Evolutionary conservation across 2,888 invertebrate species (phyloP).

Genomic region (Hanleya hanleyi): DNA sequence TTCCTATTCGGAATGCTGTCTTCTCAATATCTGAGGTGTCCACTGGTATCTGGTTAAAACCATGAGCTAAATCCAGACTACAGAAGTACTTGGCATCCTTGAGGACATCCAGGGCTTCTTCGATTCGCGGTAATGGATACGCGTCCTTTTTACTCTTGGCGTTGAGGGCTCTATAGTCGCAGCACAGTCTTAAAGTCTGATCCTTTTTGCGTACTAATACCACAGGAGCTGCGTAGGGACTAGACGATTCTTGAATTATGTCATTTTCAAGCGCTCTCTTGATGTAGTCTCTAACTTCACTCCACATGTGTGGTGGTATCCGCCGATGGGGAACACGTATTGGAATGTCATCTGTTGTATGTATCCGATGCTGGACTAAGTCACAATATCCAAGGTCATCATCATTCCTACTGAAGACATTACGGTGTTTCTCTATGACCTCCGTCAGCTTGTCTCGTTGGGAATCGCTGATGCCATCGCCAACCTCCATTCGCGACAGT

Average conservation of each 20-base stretch:
- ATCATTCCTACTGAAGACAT: slow-evolving; percentile 7
- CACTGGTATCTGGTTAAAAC: slow-evolving; percentile 43
- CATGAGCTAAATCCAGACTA: slow-evolving; percentile 41
- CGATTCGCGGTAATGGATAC: slow-evolving; percentile 46
- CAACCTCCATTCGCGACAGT: background rate
- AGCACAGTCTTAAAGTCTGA: slow-evolving; percentile 35
- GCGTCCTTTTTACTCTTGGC: slow-evolving; percentile 38
- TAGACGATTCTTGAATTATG: slow-evolving; percentile 6
- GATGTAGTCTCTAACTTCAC: background rate
- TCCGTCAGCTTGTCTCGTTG: background rate
- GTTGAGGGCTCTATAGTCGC: slow-evolving; percentile 47
- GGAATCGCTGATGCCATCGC: background rate
- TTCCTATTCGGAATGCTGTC: too few species aligned
- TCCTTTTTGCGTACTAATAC: slow-evolving; percentile 40
- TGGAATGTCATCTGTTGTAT: slow-evolving; percentile 1
- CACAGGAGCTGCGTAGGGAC: slow-evolving; percentile 44
- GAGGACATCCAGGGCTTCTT: slow-evolving; percentile 41
- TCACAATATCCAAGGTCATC: too few species aligned
- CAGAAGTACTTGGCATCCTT: slow-evolving; percentile 32
- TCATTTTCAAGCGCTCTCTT: background rate
- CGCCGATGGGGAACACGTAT: background rate
- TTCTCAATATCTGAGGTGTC: slow-evolving; percentile 14
- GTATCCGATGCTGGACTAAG: slow-evolving; percentile 11
- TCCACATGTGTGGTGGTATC: background rate
- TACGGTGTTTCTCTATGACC: background rate